phyloP scores from a whole-genome alignment of 1,140 invertebrate species.

The Aphelenchoides fujianensis region DNA sequence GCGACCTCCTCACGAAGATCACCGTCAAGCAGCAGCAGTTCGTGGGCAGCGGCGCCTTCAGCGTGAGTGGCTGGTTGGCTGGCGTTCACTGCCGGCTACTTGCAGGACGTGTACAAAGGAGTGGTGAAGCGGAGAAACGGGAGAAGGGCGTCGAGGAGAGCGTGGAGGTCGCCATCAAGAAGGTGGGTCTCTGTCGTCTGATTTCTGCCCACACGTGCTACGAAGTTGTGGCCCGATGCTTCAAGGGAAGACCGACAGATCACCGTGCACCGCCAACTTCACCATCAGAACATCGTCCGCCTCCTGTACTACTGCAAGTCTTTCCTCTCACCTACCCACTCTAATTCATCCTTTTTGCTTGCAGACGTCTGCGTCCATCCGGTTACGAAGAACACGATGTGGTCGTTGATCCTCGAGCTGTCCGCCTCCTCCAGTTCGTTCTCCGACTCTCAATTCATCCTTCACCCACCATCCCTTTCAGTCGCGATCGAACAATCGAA shows the following conservation, averaged over 20 bases:
- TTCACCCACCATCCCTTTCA: too few species aligned
- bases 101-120: conserved; percentile 20
- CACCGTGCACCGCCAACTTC: conserved; percentile 29
- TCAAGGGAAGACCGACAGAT: conserved; percentile 43
- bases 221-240: conserved; percentile 36
- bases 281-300: conserved; percentile 38
- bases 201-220: neutral
- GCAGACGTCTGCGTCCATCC: conserved; percentile 34
- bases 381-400: conserved; percentile 30
- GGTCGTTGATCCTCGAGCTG: conserved; percentile 35
- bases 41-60: conserved; percentile 40
- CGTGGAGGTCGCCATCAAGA: conserved; percentile 39
- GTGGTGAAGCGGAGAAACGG: conserved; percentile 11
- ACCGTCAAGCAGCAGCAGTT: conserved; percentile 27
- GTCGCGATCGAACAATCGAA: neutral
- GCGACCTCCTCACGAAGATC: conserved; percentile 22
- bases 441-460: too few species aligned
- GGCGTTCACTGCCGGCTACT: neutral
- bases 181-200: neutral
- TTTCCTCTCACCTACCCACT: too few species aligned
- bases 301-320: conserved; percentile 44
- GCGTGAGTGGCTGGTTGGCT: neutral
- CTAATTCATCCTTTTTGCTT: neutral
- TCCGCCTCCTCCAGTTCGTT: conserved; percentile 33
- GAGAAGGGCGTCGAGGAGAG: neutral